These are phyloP conservation scores for Pipa parva DNA, from an alignment of 2,113 vertebrate species.

Conservation along the genomic window DNA sequence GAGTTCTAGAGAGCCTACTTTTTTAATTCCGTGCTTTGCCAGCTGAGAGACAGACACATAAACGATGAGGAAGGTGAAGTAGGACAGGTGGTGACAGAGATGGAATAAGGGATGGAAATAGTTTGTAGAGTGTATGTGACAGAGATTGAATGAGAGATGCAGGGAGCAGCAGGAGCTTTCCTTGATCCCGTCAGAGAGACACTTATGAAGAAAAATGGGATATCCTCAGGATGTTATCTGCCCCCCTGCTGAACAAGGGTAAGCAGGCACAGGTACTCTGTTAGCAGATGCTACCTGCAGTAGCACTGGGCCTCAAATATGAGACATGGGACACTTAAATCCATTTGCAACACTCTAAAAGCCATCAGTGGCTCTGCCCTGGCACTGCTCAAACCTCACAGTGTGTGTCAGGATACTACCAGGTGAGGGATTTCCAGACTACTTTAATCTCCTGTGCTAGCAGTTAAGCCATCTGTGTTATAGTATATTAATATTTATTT, in stretches of 20 bases:
- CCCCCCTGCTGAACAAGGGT: neutral
- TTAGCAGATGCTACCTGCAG: neutral
- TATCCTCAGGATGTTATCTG: slow-evolving; percentile 23
- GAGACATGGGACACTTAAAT: too few relatives aligned
- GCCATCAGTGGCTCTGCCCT: slow-evolving; percentile 5
- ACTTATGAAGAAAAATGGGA: slow-evolving; percentile 32
- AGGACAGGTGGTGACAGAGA: slow-evolving; percentile 37
- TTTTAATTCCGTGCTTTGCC: slow-evolving; percentile 6
- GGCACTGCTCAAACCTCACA: neutral
- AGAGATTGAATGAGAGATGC: slow-evolving; percentile 26
- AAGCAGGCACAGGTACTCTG: neutral
- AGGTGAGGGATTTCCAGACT: slow-evolving; percentile 12
- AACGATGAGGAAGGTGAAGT: slow-evolving; percentile 28
- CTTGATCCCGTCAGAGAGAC: slow-evolving; percentile 19
- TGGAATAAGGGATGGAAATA: slow-evolving; percentile 29
- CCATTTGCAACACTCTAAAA: neutral
- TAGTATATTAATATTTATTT: too few relatives aligned
- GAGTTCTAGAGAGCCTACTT: neutral
- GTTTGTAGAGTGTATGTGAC: slow-evolving; percentile 17
- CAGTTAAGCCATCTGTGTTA: slow-evolving; percentile 16
- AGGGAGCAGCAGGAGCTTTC: slow-evolving; percentile 23
- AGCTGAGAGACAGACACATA: neutral
- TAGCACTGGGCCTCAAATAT: neutral
- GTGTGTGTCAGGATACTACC: slow-evolving; percentile 8
- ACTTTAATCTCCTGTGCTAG: slow-evolving; percentile 16